These are phyloP conservation scores for Phallusia fumigata DNA, from an alignment of 23 tunicate genomes.

Conservation along the genomic window DNA sequence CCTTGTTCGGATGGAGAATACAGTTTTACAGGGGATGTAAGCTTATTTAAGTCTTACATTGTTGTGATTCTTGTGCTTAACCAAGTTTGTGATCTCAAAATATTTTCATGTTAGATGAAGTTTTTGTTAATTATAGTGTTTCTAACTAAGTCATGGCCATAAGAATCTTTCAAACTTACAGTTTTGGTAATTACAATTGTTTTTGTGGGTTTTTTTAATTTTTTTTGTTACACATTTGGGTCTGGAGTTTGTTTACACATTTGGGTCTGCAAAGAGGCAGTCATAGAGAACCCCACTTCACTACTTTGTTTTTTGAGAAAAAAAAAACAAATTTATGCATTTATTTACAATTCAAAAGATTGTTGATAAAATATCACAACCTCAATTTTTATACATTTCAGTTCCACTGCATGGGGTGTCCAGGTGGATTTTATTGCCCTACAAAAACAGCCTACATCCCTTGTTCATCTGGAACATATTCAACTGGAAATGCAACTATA, in stretches of 20 bases:
- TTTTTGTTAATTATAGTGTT: no score
- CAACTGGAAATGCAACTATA: conserved; percentile 38
- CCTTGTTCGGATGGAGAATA: conserved; percentile 52
- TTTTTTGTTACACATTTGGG: no score
- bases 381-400: conserved; percentile 12
- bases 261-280: no score
- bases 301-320: no score
- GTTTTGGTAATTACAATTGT: no score
- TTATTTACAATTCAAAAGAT: no score
- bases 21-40: conserved; percentile 49
- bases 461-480: conserved; percentile 53
- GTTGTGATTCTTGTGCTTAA: not conserved
- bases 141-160: no score
- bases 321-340: no score
- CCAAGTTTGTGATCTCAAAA: not conserved
- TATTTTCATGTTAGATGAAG: not conserved
- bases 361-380: not conserved
- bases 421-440: conserved; percentile 59
- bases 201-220: no score
- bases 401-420: conserved; percentile 46
- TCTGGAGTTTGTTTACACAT: no score
- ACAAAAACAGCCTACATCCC: conserved; percentile 19
- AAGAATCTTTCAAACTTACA: no score
- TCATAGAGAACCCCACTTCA: no score
- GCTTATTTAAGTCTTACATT: not conserved